Conservation (phyloP, 2,113 vertebrate species). For the Oxygymnocypris stewartii region DNA sequence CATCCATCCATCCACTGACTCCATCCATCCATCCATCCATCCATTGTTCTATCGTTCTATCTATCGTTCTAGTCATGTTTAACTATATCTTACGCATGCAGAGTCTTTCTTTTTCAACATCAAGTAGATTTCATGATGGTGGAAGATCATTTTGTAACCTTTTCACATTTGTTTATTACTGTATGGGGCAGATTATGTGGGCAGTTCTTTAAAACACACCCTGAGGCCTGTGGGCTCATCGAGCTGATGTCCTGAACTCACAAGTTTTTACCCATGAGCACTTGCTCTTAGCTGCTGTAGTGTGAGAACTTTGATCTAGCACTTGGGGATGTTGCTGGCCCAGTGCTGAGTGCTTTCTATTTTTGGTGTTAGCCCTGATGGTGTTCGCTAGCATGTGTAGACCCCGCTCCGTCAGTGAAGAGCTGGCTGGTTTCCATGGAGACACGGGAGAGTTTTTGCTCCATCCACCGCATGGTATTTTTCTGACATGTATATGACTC, state of each 20-base stretch:
- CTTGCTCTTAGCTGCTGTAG: conserved; percentile 2
- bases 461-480: neutral
- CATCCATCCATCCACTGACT: too few relatives aligned
- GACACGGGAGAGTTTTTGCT: neutral
- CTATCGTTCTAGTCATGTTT: neutral
- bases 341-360: conserved; percentile 9
- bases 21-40: neutral
- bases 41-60: neutral
- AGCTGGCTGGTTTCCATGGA: conserved; percentile 22
- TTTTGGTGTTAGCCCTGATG: conserved; percentile 17
- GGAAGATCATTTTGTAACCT: neutral
- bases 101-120: neutral
- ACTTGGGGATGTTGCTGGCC: neutral
- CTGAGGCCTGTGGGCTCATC: neutral
- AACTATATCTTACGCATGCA: neutral
- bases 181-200: neutral
- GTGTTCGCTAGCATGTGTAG: neutral
- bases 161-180: neutral
- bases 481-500: neutral
- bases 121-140: neutral
- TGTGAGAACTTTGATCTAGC: neutral
- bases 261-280: neutral
- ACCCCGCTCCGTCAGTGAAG: neutral
- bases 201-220: neutral
- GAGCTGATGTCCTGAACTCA: neutral